phyloP scores from a whole-genome alignment of 2,888 invertebrate genomes.

The Hermaeophaga mercurialis region DNA sequence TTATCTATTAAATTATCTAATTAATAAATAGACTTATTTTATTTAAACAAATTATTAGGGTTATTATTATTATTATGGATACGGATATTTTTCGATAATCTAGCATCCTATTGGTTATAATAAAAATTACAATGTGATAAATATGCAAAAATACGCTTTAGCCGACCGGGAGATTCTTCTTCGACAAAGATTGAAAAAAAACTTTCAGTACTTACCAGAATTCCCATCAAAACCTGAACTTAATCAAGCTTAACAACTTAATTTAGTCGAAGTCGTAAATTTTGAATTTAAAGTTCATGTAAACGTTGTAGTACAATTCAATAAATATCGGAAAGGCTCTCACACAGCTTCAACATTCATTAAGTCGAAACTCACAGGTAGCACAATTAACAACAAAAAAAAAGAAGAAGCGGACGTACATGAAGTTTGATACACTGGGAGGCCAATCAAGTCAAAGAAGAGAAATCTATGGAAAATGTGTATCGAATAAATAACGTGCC shows the following conservation, averaged over 20 bases:
- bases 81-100: too few species aligned
- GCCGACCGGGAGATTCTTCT: neutral
- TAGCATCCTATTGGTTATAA: too few species aligned
- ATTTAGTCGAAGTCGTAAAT: slow-evolving; percentile 48
- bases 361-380: slow-evolving; percentile 23
- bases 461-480: neutral
- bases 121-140: too few species aligned
- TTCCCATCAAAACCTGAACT: slow-evolving; percentile 27
- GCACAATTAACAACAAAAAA: slow-evolving; percentile 22
- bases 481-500: neutral
- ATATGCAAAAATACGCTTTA: too few species aligned
- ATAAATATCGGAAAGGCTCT: slow-evolving; percentile 41
- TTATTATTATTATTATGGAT: too few species aligned
- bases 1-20: too few species aligned
- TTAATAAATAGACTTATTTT: too few species aligned
- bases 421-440: slow-evolving; percentile 33
- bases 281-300: slow-evolving; percentile 48
- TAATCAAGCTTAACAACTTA: slow-evolving; percentile 51
- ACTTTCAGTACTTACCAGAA: slow-evolving; percentile 13
- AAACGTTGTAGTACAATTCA: slow-evolving; percentile 46
- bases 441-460: slow-evolving; percentile 9
- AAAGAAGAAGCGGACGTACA: slow-evolving; percentile 23
- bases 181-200: neutral
- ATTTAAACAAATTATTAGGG: too few species aligned
- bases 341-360: slow-evolving; percentile 26